phyloP scores from a whole-genome alignment of 1,140 invertebrate species.

The Polypedilum vanderplanki region DNA sequence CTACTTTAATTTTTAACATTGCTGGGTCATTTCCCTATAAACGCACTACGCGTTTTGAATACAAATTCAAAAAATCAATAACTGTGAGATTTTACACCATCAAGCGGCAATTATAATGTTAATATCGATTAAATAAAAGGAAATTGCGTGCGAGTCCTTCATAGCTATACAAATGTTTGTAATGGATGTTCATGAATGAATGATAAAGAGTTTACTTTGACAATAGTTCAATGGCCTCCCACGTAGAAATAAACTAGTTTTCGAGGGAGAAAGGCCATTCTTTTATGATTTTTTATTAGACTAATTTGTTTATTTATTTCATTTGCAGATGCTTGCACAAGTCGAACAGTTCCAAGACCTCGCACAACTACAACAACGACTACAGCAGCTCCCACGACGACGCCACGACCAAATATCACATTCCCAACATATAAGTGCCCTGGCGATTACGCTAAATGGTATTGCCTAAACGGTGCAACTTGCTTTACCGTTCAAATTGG shows the following conservation, averaged over 20 bases:
- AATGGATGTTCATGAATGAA: not conserved
- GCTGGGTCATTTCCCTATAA: not conserved
- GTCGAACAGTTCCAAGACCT: conserved; percentile 75
- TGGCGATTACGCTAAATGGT: conserved; percentile 83
- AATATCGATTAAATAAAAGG: conserved; percentile 7
- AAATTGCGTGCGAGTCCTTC: conserved; percentile 1
- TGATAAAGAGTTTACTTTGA: conserved; percentile 19
- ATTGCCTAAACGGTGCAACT: conserved; percentile 88
- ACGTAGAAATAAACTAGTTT: not conserved
- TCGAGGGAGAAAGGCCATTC: not conserved
- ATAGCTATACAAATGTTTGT: not conserved
- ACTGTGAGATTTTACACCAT: not conserved
- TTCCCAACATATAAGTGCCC: conserved; percentile 90
- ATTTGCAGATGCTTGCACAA: conserved; percentile 70
- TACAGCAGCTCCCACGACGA: conserved; percentile 37
- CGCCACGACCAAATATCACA: conserved; percentile 80
- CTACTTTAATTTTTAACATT: not conserved
- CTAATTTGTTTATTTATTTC: not conserved
- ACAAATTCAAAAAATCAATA: not conserved
- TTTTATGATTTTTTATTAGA: not conserved
- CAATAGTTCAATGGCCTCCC: not conserved
- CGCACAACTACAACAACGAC: conserved; percentile 40
- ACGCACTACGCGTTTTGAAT: not conserved
- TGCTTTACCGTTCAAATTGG: conserved; percentile 92
- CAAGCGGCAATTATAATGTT: conserved; percentile 11